Percentiles rank a stretch among this genome's conserved stretches.
Conservation (phyloP, 2,888 invertebrate species). For the Bellardia pandia region DNA sequence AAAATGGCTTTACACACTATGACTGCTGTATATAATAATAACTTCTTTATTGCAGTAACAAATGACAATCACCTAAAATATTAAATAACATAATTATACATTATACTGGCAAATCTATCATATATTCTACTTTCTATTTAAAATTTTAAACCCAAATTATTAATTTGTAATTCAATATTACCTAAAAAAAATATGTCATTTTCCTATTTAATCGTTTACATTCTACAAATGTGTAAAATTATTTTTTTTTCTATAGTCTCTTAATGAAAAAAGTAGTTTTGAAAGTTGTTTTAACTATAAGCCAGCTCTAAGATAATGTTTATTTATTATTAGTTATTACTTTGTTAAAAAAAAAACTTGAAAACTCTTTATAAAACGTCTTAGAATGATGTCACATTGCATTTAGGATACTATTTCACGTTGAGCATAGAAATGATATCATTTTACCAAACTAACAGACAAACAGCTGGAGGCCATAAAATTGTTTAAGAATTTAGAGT, state of each 20-base stretch:
- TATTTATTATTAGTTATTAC: background rate
- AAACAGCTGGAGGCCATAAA: slow-evolving; percentile 65
- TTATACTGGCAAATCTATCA: no score
- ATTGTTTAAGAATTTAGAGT: slow-evolving; percentile 8
- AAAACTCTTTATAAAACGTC: slow-evolving; percentile 39
- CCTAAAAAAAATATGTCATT: no score
- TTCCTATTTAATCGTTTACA: no score
- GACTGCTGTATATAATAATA: background rate
- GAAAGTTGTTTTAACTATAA: slow-evolving; percentile 61
- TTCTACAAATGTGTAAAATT: no score
- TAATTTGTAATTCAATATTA: no score
- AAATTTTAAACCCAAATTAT: no score
- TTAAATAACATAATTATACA: no score
- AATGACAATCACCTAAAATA: no score
- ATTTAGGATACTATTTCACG: slow-evolving; percentile 61
- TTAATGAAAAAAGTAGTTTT: slow-evolving; percentile 50
- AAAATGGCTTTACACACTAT: background rate
- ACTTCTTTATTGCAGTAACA: no score
- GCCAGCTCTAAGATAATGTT: background rate
- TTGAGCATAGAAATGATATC: slow-evolving; percentile 57
- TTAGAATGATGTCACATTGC: slow-evolving; percentile 48
- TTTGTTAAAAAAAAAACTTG: background rate
- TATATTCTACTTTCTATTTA: no score
- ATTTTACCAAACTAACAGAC: slow-evolving; percentile 19
- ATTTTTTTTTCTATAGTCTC: background rate